A percentile compares a stretch with the other conserved stretches of the same genome.
These are phyloP conservation scores for Coregonus sp. DNA, from an alignment of 2,797 vertebrate species.

Conservation along the genomic window DNA sequence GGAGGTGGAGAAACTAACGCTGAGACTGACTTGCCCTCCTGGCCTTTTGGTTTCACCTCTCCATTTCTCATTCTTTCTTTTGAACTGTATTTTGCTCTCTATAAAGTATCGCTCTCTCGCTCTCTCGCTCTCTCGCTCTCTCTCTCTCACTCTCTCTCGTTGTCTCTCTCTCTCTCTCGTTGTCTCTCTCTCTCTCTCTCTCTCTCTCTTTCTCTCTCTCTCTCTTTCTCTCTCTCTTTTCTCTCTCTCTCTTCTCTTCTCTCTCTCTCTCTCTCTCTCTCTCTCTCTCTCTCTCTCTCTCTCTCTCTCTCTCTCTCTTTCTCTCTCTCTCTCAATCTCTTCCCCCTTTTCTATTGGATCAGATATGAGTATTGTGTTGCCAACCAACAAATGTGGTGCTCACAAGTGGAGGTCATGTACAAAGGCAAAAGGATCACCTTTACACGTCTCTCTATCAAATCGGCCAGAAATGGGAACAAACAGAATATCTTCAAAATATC, in stretches of 20 bases:
- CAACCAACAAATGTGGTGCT: not conserved
- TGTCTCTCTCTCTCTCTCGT: not conserved
- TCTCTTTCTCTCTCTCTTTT: not conserved
- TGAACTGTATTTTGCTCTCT: not conserved
- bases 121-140: not conserved
- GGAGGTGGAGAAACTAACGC: not conserved
- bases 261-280: not conserved
- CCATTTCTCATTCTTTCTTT: not conserved
- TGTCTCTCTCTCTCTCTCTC: not conserved
- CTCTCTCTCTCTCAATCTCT: not conserved
- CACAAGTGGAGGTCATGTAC: not conserved
- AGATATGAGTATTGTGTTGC: not conserved
- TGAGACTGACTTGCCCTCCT: not conserved
- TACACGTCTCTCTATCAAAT: not conserved
- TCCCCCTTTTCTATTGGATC: not conserved
- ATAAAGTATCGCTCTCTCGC: not conserved
- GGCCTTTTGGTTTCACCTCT: not conserved
- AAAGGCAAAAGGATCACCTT: not conserved
- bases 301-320: constrained; percentile 2
- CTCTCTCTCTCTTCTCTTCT: constrained; percentile 1
- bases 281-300: not conserved
- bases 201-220: not conserved
- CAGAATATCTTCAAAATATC: not conserved
- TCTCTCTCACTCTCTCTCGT: not conserved
- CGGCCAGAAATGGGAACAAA: not conserved